phyloP scores from a whole-genome alignment of 2,888 invertebrate genomes.

The Ormyrus rosae region DNA sequence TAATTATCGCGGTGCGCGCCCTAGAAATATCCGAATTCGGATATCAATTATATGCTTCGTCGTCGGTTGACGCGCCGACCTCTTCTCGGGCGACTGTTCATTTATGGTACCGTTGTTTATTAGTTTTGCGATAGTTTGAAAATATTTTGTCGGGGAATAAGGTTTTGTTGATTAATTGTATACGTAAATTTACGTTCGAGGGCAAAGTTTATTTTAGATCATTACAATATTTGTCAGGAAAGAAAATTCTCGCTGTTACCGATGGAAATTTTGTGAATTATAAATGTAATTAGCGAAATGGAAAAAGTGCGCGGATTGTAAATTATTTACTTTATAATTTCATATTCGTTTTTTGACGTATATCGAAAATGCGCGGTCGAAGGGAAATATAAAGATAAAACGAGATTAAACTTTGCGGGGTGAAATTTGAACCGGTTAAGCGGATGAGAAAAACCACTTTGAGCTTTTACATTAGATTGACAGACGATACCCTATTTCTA shows the following conservation, averaged over 20 bases:
- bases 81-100: too few relatives aligned
- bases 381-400: not conserved
- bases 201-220: too few relatives aligned
- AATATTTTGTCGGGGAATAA: too few relatives aligned
- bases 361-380: constrained; percentile 5
- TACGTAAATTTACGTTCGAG: too few relatives aligned
- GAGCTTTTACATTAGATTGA: not conserved
- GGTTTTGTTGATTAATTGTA: too few relatives aligned
- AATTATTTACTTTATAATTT: not conserved
- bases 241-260: too few relatives aligned
- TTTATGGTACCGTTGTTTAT: too few relatives aligned
- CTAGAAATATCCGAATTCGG: constrained; percentile 17
- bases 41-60: constrained; percentile 28
- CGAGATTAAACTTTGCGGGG: not conserved
- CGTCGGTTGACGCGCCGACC: not conserved
- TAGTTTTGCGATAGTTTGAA: too few relatives aligned
- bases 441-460: not conserved
- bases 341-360: not conserved
- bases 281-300: too few relatives aligned
- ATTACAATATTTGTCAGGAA: too few relatives aligned
- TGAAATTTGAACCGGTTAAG: constrained; percentile 2
- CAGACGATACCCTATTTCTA: not conserved
- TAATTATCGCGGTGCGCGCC: constrained; percentile 22
- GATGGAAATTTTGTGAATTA: too few relatives aligned
- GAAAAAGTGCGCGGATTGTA: too few relatives aligned